phyloP scores from a whole-genome alignment of 2,888 invertebrate genomes.

The Andricus curvator region DNA sequence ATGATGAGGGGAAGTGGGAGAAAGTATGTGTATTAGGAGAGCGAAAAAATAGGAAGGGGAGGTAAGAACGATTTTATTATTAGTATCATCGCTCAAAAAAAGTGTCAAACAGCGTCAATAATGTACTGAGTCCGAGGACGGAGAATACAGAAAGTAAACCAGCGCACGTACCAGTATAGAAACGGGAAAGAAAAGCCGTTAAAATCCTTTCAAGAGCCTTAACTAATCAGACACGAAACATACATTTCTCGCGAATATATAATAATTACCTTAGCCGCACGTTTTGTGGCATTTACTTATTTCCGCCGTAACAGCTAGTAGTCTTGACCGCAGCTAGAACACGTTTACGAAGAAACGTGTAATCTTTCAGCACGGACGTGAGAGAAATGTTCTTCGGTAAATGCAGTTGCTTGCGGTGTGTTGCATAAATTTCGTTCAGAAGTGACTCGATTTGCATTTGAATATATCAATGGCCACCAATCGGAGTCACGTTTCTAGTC shows the following conservation, averaged over 20 bases:
- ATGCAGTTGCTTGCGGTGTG: conserved; percentile 33
- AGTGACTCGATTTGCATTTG: conserved; percentile 29
- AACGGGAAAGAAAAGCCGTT: too few relatives aligned
- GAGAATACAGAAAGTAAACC: too few relatives aligned
- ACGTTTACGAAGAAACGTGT: conserved; percentile 30
- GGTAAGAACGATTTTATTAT: too few relatives aligned
- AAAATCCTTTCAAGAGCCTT: not conserved
- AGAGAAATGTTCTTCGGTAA: conserved; percentile 31
- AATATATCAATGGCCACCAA: conserved; percentile 26
- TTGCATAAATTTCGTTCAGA: conserved; percentile 28
- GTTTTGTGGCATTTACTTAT: conserved; percentile 27
- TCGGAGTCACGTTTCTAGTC: conserved; percentile 17
- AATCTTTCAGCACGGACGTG: conserved; percentile 21
- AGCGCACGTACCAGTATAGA: too few relatives aligned
- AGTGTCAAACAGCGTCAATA: too few relatives aligned
- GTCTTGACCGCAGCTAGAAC: conserved; percentile 24
- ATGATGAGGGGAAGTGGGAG: too few relatives aligned
- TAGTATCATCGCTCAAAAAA: too few relatives aligned
- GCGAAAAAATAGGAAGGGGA: too few relatives aligned
- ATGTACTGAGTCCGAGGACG: too few relatives aligned
- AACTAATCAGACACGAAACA: conserved; percentile 13
- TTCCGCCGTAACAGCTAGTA: not conserved
- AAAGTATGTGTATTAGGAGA: too few relatives aligned
- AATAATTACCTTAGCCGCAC: conserved; percentile 11
- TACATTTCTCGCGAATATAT: conserved; percentile 23